These are phyloP conservation scores for Vimba vimba DNA, from an alignment of 2,113 vertebrate species.

Conservation along the genomic window DNA sequence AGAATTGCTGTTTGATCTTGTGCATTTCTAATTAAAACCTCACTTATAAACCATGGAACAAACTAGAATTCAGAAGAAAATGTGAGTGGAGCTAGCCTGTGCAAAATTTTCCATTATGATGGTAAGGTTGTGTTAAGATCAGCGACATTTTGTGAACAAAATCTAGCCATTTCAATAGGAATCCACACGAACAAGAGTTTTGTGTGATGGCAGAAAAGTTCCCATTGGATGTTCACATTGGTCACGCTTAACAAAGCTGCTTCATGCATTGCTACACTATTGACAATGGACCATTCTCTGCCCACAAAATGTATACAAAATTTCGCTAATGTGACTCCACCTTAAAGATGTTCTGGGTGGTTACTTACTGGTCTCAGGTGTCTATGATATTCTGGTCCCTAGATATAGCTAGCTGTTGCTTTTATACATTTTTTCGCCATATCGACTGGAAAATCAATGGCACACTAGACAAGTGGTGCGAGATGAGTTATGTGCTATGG, in stretches of 20 bases:
- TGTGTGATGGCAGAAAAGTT: neutral
- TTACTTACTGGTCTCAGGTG: neutral
- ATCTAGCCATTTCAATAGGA: neutral
- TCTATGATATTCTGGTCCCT: neutral
- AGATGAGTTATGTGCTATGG: neutral
- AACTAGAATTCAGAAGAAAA: neutral
- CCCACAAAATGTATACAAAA: neutral
- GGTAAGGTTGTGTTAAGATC: neutral
- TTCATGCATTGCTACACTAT: neutral
- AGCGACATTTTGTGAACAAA: neutral
- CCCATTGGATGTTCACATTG: no score
- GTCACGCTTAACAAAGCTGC: neutral
- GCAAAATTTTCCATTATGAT: neutral
- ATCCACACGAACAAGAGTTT: neutral
- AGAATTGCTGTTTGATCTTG: neutral
- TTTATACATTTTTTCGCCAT: neutral
- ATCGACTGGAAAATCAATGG: neutral
- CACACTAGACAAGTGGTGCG: neutral
- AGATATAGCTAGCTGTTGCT: neutral
- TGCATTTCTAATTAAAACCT: slow-evolving; percentile 1
- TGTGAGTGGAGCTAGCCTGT: neutral
- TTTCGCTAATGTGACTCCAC: no score
- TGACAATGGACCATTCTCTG: neutral
- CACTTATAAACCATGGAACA: neutral
- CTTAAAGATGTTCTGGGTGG: no score